Conservation (phyloP, 1,140 invertebrate genomes). For the Nasonia giraulti region DNA sequence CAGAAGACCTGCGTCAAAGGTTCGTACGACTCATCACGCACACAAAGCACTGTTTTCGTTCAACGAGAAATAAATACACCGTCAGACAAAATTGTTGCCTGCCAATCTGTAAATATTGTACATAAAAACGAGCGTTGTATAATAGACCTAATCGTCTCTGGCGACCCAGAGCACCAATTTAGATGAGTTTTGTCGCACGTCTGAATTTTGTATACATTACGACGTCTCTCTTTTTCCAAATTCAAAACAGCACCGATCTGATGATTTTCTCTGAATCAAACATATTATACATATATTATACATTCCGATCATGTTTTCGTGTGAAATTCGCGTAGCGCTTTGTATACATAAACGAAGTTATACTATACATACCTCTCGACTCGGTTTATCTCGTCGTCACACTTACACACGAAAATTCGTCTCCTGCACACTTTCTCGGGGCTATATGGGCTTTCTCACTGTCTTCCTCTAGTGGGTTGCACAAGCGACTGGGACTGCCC, state of each 20-base stretch:
- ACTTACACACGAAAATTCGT: constrained; percentile 46
- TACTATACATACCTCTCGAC: neutral
- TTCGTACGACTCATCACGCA: constrained; percentile 61
- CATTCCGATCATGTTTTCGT: neutral
- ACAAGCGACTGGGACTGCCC: constrained; percentile 86
- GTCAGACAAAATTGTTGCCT: neutral
- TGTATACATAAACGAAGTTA: constrained; percentile 22
- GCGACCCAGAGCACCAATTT: neutral
- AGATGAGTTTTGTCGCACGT: constrained; percentile 25
- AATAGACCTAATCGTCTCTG: neutral
- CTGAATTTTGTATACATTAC: constrained; percentile 21
- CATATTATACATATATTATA: neutral
- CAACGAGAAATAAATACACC: constrained; percentile 4
- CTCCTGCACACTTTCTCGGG: constrained; percentile 67
- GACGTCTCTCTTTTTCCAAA: constrained; percentile 25
- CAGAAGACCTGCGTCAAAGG: constrained; percentile 87
- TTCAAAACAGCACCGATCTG: constrained; percentile 48
- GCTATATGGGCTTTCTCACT: constrained; percentile 72
- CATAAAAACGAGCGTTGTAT: constrained; percentile 55
- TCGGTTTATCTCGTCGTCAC: constrained; percentile 1
- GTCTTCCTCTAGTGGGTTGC: constrained; percentile 83
- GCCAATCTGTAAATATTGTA: constrained; percentile 63
- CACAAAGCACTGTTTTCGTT: neutral
- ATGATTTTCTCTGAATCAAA: constrained; percentile 10
- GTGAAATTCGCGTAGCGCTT: constrained; percentile 8